phyloP scores from a whole-genome alignment of 2,797 vertebrate genomes.

The Champsocephalus gunnari region DNA sequence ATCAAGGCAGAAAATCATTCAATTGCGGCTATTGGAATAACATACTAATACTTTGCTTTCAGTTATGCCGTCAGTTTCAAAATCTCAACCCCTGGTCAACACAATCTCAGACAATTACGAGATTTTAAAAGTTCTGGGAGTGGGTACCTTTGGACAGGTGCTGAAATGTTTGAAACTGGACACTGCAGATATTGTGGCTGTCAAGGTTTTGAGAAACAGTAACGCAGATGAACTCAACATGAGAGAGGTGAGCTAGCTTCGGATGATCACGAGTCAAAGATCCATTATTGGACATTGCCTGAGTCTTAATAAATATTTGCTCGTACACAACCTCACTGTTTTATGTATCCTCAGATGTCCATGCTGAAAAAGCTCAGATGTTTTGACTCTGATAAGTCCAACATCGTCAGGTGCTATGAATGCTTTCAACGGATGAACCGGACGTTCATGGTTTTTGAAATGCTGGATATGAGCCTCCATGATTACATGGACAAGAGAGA shows the following conservation, averaged over 20 bases:
- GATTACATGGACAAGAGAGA: neutral
- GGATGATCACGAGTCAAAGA: neutral
- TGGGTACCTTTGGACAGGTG: neutral
- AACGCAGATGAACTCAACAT: fast-evolving
- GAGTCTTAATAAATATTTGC: neutral
- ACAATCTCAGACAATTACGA: neutral
- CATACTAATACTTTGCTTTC: neutral
- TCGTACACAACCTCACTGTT: neutral
- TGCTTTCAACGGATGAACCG: neutral
- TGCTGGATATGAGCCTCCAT: conserved; percentile 16
- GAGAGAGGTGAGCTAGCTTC: conserved; percentile 2
- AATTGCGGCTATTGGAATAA: neutral
- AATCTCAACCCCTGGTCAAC: neutral
- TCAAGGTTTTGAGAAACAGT: conserved; percentile 1
- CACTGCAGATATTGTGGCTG: conserved; percentile 5
- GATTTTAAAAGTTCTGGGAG: neutral
- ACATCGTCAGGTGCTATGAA: conserved; percentile 1
- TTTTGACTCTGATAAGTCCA: conserved; percentile 5
- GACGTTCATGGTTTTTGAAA: conserved; percentile 14
- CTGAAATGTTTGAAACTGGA: neutral
- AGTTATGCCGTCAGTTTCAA: neutral
- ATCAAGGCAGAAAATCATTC: neutral
- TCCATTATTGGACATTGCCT: neutral
- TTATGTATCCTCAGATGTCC: neutral
- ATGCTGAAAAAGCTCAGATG: conserved; percentile 10